Conservation (phyloP, 1,140 invertebrate species). For the Sitobion miscanthi region DNA sequence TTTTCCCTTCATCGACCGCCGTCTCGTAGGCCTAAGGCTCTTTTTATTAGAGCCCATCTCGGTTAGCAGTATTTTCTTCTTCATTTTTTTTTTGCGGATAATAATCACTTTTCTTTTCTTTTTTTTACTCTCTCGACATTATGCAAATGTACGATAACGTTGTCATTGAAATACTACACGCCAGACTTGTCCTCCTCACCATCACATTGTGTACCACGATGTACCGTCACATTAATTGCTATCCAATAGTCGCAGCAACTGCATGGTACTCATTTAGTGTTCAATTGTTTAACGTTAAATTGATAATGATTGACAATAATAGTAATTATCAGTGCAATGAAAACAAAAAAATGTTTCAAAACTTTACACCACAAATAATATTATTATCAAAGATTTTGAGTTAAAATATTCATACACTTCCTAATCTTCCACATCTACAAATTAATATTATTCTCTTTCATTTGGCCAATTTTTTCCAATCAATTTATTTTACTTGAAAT, state of each 20-base stretch:
- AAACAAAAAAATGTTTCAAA: background rate
- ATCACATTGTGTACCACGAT: background rate
- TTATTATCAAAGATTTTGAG: background rate
- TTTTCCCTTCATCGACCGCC: conserved; percentile 46
- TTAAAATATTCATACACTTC: background rate
- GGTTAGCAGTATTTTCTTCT: conserved; percentile 32
- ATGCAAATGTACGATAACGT: conserved; percentile 30
- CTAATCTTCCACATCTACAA: background rate
- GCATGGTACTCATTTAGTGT: background rate
- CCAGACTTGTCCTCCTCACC: background rate
- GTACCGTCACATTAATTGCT: background rate
- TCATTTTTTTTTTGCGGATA: conserved; percentile 17
- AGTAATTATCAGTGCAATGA: background rate
- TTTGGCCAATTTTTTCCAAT: background rate
- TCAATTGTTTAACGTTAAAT: background rate
- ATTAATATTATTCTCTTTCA: background rate
- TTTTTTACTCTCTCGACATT: background rate
- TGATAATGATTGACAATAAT: background rate
- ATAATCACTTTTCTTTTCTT: conserved; percentile 18
- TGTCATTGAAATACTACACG: background rate
- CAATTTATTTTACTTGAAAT: background rate
- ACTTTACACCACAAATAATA: background rate
- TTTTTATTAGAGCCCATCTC: conserved; percentile 32
- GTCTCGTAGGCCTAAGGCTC: conserved; percentile 21
- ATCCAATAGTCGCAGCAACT: background rate